phyloP scores from a whole-genome alignment of 2,888 invertebrate genomes.

The Lacanobia wlatinum region DNA sequence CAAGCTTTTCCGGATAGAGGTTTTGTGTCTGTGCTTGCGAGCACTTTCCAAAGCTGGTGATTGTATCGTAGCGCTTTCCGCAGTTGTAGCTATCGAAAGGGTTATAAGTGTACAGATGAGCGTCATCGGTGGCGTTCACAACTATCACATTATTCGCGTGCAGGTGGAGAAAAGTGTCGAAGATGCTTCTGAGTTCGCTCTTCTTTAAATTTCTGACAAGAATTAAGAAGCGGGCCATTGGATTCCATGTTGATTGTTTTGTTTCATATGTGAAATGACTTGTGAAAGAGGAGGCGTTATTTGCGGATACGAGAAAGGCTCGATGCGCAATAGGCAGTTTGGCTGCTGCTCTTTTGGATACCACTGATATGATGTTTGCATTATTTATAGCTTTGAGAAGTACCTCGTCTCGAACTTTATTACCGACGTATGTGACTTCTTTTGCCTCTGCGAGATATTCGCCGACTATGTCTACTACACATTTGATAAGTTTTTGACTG shows the following conservation, averaged over 20 bases:
- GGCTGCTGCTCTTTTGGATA: slow-evolving; percentile 17
- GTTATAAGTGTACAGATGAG: slow-evolving; percentile 77
- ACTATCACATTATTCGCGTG: slow-evolving; percentile 73
- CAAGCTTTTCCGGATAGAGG: slow-evolving; percentile 71
- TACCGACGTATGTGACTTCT: slow-evolving; percentile 48
- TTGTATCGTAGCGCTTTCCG: slow-evolving; percentile 73
- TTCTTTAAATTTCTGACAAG: slow-evolving; percentile 63
- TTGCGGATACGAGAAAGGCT: slow-evolving; percentile 70
- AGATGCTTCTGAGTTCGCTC: slow-evolving; percentile 65
- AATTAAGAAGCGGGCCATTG: slow-evolving; percentile 71
- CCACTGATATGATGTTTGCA: slow-evolving; percentile 31
- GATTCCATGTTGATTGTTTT: slow-evolving; percentile 73
- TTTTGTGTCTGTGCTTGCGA: slow-evolving; percentile 35
- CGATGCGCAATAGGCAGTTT: slow-evolving; percentile 42
- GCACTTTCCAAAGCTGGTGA: slow-evolving; percentile 76
- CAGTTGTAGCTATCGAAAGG: slow-evolving; percentile 79
- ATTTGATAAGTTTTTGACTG: slow-evolving; percentile 37
- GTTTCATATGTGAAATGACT: slow-evolving; percentile 54
- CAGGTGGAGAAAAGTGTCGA: slow-evolving; percentile 69
- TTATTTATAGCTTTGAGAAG: slow-evolving; percentile 46
- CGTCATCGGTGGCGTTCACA: slow-evolving; percentile 68
- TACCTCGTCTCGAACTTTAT: slow-evolving; percentile 34
- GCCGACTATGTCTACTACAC: slow-evolving; percentile 40
- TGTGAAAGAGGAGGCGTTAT: slow-evolving; percentile 56
- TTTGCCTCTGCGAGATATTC: slow-evolving; percentile 47